Base-by-base conservation (phyloP, 2,113 vertebrate genomes). In the Solea solea region DNA sequence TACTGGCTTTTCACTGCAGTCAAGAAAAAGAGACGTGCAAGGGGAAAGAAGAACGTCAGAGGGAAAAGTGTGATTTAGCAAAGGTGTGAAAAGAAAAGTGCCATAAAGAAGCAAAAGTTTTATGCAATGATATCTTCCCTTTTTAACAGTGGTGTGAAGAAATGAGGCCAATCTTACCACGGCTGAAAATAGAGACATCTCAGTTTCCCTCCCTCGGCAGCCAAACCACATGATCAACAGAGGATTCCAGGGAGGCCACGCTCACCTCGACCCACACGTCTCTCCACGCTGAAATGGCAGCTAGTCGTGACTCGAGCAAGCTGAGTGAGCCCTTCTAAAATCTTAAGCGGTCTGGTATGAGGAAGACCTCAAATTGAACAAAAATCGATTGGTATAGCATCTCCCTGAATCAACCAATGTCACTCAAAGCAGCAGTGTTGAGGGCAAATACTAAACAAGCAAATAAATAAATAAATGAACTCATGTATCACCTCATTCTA, bases 151-250 rank as follows among this genome's bases (percentile, higher is more conserved):
- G 42, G 21, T 9, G 25, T 15, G 4, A 56, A 55, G 61, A 79
- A 82, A 76, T 71, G 54, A 80, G 71, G 77, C 64, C 44, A 52
- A 77, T 81, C 7, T 10, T 64, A 65, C 57, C n/a, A 63, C 9
- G 39, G 78, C 85, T 88, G 71, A 64, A 91, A 91, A 91, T 86
- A 89, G 83, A 91, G 68, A 82, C 74, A 73, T 89, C 76, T 88
- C 78, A 80, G 82, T 72, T 74, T 73, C 28, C 14, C 27, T 61
- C 54, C 56, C 44, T 60, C 41, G n/a, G 71, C 64, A 50, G 67
- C 25, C 46, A 2, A 68, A 62, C 41, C 78, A 78, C 82, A 75
- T 84, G 82, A 83, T 74, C 61, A 39, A 70, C 2, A 42, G 74
- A 76, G 52, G 64, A 89, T 88, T 83, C 80, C 86, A 74, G 61